Percentiles rank a stretch among this genome's conserved stretches.
Evolutionary conservation across 1,140 invertebrate species (phyloP).

Genomic region (Cryptotermes secundus): DNA sequence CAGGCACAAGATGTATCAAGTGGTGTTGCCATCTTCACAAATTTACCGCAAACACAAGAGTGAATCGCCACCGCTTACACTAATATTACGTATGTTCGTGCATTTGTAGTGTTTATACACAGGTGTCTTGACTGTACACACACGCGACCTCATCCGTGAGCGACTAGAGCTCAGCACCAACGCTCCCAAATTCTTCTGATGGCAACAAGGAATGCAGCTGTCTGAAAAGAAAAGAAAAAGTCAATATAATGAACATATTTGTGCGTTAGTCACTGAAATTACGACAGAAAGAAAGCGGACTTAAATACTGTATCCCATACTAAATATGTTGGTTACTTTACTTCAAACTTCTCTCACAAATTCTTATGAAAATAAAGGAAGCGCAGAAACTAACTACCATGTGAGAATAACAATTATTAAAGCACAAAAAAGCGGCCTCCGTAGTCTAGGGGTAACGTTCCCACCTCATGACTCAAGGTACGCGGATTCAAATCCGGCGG

Average conservation of each 20-base stretch:
- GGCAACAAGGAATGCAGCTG: not conserved
- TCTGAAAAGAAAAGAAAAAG: not conserved
- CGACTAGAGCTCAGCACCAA: not conserved
- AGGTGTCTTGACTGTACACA: not conserved
- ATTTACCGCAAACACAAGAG: not conserved
- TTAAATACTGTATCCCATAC: too few species aligned
- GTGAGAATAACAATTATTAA: not conserved
- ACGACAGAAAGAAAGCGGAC: too few species aligned
- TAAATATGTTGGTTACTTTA: too few species aligned
- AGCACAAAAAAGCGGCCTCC: too few species aligned
- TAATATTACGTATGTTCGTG: not conserved
- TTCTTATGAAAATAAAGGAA: not conserved
- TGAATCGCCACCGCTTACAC: not conserved
- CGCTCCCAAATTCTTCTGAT: not conserved
- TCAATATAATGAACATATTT: not conserved
- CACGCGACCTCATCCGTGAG: not conserved
- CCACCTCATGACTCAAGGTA: too few species aligned
- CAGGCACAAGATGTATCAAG: not conserved
- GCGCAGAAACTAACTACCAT: not conserved
- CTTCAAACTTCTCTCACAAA: not conserved
- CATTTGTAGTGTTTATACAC: not conserved
- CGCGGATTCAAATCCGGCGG: too few species aligned
- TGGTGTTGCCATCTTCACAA: not conserved
- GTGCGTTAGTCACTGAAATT: not conserved
- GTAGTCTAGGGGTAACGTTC: too few species aligned